Evolutionary conservation across 2,888 invertebrate genomes (phyloP), one percentile per base, ranked within the genome.

Genomic region (Eupithecia vulgata): DNA sequence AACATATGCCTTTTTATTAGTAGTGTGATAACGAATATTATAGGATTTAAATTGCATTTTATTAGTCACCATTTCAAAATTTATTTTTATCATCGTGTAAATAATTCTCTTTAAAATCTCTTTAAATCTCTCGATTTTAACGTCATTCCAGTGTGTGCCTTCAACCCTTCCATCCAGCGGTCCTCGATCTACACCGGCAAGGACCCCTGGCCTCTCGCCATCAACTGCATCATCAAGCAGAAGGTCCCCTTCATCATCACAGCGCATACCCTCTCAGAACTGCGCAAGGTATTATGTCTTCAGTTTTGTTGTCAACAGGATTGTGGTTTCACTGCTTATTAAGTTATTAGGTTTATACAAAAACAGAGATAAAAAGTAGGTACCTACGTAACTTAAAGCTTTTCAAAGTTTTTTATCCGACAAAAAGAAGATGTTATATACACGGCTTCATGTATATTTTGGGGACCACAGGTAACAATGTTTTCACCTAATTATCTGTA

Each of bases 111-210:
- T n/a, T n/a, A n/a, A n/a, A n/a, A 21, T 4, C 0, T n/a, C 6
- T 45, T 1, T 6, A 4, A 42, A 45, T 45, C 17, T 45, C n/a
- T 45, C 6, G 17, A 42, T 52, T 4, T 21, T 52, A 6, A 8
- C 48, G 2, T 48, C 2, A 48, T 90, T 90, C 10, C 85, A 96
- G 96, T 97, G 8, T 97, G 97, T 80, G 95, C 96, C 35, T 97
- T 97, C 85, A 97, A 97, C 85, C 95, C 96, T 1, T 96, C 96
- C 66, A 93, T 97, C 8, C 96, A 97, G 81, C 94, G 97, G n/a
- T 90, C 93, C 0, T 96, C 96, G 0, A 95, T 96, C 0, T 96
- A 94, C 84, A 95, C 95, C 59, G 94, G 95, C 25, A 92, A 92
- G 67, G 96, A 97, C 81, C 95, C 95, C 0, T 97, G 97, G 97